A percentile compares a stretch with the other conserved stretches of the same genome.
phyloP scores from a whole-genome alignment of 2,797 vertebrate genomes.

The Oreochromis grahami region DNA sequence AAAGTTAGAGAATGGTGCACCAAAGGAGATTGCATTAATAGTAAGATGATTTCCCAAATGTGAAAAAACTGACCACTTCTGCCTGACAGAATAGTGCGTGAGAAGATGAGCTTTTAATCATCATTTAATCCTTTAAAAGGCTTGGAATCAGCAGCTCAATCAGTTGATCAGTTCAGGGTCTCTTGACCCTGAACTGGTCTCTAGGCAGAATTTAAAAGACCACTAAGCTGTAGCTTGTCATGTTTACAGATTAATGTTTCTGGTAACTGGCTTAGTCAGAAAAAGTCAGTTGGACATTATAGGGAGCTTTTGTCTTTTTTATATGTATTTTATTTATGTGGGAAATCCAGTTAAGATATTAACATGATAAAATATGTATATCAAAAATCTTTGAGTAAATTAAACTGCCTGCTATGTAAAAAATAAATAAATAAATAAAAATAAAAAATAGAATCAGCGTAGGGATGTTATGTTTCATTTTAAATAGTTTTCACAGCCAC shows the following conservation, averaged over 20 bases:
- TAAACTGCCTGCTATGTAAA: background rate
- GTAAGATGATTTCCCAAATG: background rate
- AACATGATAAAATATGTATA: background rate
- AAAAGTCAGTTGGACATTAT: background rate
- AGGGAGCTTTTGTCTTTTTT: background rate
- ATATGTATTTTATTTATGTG: background rate
- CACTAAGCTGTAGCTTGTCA: background rate
- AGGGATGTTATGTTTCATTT: background rate
- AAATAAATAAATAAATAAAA: too few species aligned
- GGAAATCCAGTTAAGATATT: background rate
- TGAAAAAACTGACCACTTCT: background rate
- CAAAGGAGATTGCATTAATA: background rate
- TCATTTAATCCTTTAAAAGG: conserved; percentile 44
- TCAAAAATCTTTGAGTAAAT: background rate
- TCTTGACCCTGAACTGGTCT: background rate
- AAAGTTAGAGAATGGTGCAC: background rate
- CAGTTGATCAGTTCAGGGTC: background rate
- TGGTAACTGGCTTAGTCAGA: background rate
- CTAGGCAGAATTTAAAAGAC: background rate
- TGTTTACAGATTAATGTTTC: background rate
- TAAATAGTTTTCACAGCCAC: background rate
- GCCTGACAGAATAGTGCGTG: background rate
- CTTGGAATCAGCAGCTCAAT: background rate
- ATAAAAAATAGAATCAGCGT: background rate
- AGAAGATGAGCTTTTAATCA: conserved; percentile 8